Evolutionary conservation across 35 echinoderm and acorn worm species (phyloP).

Genomic region (Heliocidaris tuberculata): DNA sequence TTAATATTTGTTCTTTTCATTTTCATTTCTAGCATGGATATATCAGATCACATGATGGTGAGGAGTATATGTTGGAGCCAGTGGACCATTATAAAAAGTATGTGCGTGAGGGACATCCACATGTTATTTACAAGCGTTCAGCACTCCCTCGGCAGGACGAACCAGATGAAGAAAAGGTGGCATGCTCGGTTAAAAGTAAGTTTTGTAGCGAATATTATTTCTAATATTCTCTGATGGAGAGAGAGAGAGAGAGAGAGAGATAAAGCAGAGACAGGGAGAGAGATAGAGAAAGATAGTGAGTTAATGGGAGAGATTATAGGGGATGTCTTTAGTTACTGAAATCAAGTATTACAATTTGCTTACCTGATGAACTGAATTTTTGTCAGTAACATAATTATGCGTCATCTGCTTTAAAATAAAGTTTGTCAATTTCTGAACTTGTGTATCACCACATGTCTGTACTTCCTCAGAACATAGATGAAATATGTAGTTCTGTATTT

Average conservation of each 20-base stretch:
- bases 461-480: neutral
- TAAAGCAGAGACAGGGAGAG: too few species aligned
- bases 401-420: neutral
- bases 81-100: slow-evolving; percentile 62
- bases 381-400: too few species aligned
- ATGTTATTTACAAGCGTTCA: slow-evolving; percentile 73
- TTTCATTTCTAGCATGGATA: slow-evolving; percentile 74
- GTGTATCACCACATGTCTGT: neutral
- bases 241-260: too few species aligned
- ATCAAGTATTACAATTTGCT: too few species aligned
- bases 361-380: too few species aligned
- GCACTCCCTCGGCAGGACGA: neutral
- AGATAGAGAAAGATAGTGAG: too few species aligned
- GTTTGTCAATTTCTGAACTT: neutral
- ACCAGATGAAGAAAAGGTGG: slow-evolving; percentile 4
- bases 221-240: neutral
- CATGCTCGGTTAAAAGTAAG: slow-evolving; percentile 70
- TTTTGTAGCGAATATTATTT: neutral
- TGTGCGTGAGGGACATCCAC: slow-evolving; percentile 65
- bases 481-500: neutral
- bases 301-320: neutral
- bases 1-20: slow-evolving; percentile 19
- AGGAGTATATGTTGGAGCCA: slow-evolving; percentile 76
- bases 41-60: slow-evolving; percentile 52
- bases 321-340: neutral